Conservation (phyloP, 2,113 vertebrate genomes). For the Lagopus leucura region DNA sequence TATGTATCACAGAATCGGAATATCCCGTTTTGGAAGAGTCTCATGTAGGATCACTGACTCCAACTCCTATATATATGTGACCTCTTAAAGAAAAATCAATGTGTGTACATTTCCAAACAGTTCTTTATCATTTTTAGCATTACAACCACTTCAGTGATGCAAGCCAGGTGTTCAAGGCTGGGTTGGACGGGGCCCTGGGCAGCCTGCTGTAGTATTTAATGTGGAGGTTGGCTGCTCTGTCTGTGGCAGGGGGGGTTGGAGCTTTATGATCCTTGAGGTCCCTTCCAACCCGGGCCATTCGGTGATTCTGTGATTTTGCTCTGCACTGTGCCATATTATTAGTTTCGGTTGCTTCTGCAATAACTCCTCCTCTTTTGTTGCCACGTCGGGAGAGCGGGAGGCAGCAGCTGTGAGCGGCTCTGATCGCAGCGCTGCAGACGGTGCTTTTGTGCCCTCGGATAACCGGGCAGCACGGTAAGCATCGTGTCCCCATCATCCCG, state of each 20-base stretch:
- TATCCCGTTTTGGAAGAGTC: no score
- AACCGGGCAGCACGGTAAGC: neutral
- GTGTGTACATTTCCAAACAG: rapidly evolving
- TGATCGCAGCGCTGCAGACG: rapidly evolving
- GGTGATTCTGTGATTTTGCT: neutral
- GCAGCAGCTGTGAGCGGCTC: neutral
- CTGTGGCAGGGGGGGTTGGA: no score
- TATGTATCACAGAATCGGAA: no score
- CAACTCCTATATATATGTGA: no score
- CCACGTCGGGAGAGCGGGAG: rapidly evolving
- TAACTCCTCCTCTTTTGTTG: neutral
- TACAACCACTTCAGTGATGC: neutral
- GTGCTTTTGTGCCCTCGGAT: neutral
- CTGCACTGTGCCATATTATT: neutral
- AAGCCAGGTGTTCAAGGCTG: no score
- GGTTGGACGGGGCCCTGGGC: no score
- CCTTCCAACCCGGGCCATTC: no score
- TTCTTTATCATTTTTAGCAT: neutral
- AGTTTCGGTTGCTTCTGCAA: neutral
- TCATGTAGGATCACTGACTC: no score
- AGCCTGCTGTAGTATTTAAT: no score
- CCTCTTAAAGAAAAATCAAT: neutral
- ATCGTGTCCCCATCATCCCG: neutral
- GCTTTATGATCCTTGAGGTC: no score
- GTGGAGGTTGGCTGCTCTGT: no score